Conservation (phyloP, 2,797 vertebrate species). For the Microcaecilia unicolor region DNA sequence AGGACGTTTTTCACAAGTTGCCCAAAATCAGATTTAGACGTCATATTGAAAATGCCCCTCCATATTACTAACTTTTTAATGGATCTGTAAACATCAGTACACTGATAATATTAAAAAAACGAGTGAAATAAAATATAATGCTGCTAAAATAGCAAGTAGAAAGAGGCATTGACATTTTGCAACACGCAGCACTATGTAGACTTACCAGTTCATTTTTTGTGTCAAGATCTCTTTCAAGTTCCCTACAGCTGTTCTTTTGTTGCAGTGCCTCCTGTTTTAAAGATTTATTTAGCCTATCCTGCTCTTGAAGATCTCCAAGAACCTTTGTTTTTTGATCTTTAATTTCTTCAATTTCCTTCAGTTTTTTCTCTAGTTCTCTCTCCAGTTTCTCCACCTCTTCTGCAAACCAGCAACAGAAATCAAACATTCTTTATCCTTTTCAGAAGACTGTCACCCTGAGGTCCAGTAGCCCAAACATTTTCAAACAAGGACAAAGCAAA, state of each 20-base stretch:
- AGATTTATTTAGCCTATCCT: constrained; percentile 53
- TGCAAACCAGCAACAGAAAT: constrained; percentile 26
- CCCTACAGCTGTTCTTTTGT: constrained; percentile 47
- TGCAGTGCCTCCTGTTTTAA: constrained; percentile 48
- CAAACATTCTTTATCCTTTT: background rate
- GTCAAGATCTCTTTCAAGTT: constrained; percentile 57
- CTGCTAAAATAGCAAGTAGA: too few species aligned
- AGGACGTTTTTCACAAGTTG: too few species aligned
- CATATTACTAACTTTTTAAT: too few species aligned
- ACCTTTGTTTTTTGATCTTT: constrained; percentile 48
- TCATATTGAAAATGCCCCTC: too few species aligned
- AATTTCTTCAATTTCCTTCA: constrained; percentile 50
- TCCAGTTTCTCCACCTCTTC: constrained; percentile 73
- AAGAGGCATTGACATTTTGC: too few species aligned
- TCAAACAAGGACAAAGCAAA: background rate
- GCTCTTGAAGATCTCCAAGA: constrained; percentile 50
- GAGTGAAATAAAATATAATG: too few species aligned
- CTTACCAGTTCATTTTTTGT: constrained; percentile 73
- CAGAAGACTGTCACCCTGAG: background rate
- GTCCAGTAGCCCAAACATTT: background rate
- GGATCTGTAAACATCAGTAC: background rate
- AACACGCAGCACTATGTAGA: too few species aligned
- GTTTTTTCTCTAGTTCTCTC: constrained; percentile 52
- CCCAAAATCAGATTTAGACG: too few species aligned
- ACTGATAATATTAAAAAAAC: too few species aligned